Percentiles rank a stretch among this genome's conserved stretches.
Evolutionary conservation across 2,888 invertebrate genomes (phyloP).

Genomic region (Rhagonycha lutea): DNA sequence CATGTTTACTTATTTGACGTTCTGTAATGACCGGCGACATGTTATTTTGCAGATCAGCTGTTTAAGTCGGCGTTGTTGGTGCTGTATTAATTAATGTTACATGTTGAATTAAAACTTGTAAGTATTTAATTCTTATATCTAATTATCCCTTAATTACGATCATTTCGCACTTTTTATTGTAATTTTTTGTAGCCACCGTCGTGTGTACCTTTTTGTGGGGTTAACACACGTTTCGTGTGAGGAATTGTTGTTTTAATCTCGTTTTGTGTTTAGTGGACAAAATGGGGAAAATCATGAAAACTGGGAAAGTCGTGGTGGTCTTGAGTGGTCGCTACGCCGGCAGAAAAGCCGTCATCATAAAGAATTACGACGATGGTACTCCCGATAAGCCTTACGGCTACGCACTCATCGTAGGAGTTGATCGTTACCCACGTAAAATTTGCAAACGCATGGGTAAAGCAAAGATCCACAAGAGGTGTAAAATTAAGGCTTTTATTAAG

Average conservation of each 20-base stretch:
- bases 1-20: too few species aligned
- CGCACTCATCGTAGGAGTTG: constrained; percentile 97
- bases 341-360: constrained; percentile 93
- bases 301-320: constrained; percentile 98
- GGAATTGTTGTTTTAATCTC: neutral
- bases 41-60: too few species aligned
- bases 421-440: constrained; percentile 96
- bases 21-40: too few species aligned
- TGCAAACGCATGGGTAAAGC: constrained; percentile 95
- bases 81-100: neutral
- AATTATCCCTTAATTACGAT: neutral
- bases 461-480: constrained; percentile 93
- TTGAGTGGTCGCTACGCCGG: constrained; percentile 98
- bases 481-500: constrained; percentile 98
- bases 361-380: constrained; percentile 95
- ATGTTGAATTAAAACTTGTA: neutral
- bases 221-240: neutral
- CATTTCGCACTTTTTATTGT: neutral
- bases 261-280: constrained; percentile 51
- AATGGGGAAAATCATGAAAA: constrained; percentile 99
- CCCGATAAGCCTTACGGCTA: constrained; percentile 96
- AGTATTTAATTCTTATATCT: neutral
- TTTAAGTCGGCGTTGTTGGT: too few species aligned
- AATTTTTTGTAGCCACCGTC: neutral
- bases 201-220: neutral